phyloP scores from a whole-genome alignment of 2,113 vertebrate species.

The Alosa alosa region DNA sequence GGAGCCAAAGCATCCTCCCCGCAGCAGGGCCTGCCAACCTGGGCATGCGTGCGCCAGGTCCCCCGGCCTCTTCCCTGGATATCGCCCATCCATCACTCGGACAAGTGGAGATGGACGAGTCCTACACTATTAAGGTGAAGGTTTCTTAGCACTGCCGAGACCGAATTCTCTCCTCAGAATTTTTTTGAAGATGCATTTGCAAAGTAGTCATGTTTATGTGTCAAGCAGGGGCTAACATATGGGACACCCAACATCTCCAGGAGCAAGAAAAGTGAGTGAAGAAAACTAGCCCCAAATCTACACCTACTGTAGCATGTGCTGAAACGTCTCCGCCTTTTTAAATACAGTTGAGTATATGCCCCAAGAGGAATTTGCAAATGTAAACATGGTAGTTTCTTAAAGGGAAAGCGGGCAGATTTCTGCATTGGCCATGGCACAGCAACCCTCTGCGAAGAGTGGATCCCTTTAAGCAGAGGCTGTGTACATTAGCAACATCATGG shows the following conservation, averaged over 20 bases:
- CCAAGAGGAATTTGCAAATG: conserved; percentile 8
- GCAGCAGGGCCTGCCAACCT: background rate
- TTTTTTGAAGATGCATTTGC: conserved; percentile 15
- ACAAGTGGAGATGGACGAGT: conserved; percentile 17
- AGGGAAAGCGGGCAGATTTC: background rate
- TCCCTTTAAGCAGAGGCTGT: background rate
- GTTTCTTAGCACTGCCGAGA: conserved; percentile 15
- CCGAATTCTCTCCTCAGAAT: background rate
- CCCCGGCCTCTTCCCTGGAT: background rate
- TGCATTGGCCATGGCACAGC: background rate
- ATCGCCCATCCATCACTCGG: conserved; percentile 22
- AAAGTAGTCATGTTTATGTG: background rate
- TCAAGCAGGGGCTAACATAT: background rate
- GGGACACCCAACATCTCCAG: background rate
- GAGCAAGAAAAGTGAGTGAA: background rate
- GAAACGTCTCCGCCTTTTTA: background rate
- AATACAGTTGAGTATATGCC: background rate
- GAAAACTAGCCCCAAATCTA: background rate
- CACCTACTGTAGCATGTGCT: background rate
- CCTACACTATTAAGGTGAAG: background rate
- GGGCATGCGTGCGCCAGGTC: background rate
- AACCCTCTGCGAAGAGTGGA: background rate
- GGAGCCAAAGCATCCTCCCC: conserved; percentile 4
- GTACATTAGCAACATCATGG: background rate
- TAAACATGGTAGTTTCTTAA: background rate